A percentile compares a stretch with the other conserved stretches of the same genome.
These are phyloP conservation scores for Sipha flava DNA, from an alignment of 1,140 invertebrate genomes.

Conservation along the genomic window DNA sequence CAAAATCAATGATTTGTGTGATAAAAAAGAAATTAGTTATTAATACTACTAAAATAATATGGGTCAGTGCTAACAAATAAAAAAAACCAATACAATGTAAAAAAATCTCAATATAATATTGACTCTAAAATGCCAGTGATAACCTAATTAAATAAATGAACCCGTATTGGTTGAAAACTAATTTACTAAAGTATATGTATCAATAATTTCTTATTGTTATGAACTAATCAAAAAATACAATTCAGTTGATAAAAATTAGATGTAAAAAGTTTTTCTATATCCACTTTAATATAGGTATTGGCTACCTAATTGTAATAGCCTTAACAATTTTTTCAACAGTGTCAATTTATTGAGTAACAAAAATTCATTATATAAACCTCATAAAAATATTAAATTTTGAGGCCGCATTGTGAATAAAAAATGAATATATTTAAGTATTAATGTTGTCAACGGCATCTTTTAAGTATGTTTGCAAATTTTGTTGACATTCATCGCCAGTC, in stretches of 20 bases:
- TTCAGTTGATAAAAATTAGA: background rate
- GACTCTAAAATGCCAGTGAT: background rate
- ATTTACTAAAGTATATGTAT: background rate
- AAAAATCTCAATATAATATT: background rate
- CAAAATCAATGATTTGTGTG: background rate
- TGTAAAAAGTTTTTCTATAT: background rate
- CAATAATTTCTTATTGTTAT: background rate
- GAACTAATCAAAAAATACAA: background rate
- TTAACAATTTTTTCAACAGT: background rate
- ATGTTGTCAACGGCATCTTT: conserved; percentile 26
- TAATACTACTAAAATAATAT: background rate
- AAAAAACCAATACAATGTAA: background rate
- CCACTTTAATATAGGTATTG: background rate
- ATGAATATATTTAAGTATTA: background rate
- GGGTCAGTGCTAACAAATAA: background rate
- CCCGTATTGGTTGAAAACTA: background rate
- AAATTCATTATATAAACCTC: background rate
- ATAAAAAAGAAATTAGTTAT: background rate
- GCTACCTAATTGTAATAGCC: background rate
- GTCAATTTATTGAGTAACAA: background rate
- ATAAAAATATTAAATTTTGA: background rate
- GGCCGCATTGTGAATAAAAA: background rate
- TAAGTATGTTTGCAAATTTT: conserved; percentile 10
- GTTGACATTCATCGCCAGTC: conserved; percentile 17
- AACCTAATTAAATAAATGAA: background rate